A percentile compares a stretch with the other conserved stretches of the same genome.
phyloP scores from a whole-genome alignment of 2,113 vertebrate genomes.

The Centrocercus urophasianus region DNA sequence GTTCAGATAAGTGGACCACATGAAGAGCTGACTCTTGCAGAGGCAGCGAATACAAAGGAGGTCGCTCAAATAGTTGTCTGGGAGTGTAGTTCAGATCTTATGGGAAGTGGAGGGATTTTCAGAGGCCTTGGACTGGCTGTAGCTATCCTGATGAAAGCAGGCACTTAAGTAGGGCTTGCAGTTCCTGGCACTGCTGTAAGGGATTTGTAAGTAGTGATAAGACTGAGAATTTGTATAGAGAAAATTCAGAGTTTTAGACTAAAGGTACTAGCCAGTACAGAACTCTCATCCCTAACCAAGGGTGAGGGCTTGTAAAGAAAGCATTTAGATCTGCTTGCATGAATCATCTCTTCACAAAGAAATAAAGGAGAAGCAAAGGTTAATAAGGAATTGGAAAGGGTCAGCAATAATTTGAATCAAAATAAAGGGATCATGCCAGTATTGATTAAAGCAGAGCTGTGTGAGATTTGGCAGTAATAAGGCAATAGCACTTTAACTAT shows the following conservation, averaged over 20 bases:
- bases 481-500: background rate
- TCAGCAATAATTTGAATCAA: background rate
- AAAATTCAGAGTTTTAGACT: background rate
- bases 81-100: fast-evolving
- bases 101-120: background rate
- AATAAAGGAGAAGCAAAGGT: background rate
- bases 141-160: background rate
- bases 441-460: fast-evolving
- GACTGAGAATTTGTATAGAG: background rate
- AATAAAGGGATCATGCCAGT: background rate
- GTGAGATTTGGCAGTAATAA: background rate
- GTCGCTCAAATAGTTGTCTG: background rate
- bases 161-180: background rate
- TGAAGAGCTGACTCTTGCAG: background rate
- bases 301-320: background rate
- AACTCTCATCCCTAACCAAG: background rate
- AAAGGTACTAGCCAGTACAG: background rate
- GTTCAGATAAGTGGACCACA: background rate
- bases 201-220: fast-evolving
- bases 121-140: background rate
- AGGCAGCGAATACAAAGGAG: background rate
- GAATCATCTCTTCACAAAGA: background rate
- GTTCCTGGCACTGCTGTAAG: background rate
- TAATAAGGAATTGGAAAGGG: background rate
- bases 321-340: background rate